Conservation (phyloP, 2,888 invertebrate species). For the Horisme vitalbata region DNA sequence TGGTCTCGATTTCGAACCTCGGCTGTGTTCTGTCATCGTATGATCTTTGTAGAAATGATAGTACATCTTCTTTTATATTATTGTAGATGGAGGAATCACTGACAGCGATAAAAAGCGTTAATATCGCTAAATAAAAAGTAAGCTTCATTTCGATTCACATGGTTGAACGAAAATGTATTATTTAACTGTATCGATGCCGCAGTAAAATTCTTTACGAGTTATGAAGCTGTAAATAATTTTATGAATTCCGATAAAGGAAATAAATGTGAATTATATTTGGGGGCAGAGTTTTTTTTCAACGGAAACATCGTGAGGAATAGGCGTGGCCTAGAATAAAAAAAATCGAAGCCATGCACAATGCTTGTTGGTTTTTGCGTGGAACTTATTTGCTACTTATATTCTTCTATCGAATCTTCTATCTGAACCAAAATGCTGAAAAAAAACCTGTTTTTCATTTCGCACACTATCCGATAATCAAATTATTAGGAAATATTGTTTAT, state of each 20-base stretch:
- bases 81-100: slow-evolving; percentile 36
- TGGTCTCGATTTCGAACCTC: slow-evolving; percentile 2
- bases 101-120: slow-evolving; percentile 26
- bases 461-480: too few relatives aligned
- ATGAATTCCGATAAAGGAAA: slow-evolving; percentile 19
- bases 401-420: too few relatives aligned
- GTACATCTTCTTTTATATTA: slow-evolving; percentile 32
- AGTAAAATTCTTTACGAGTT: slow-evolving; percentile 24
- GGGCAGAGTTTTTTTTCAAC: too few relatives aligned
- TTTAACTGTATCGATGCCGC: background rate
- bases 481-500: too few relatives aligned
- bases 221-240: slow-evolving; percentile 23
- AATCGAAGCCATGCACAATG: too few relatives aligned
- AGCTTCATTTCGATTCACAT: slow-evolving; percentile 33
- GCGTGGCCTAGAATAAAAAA: too few relatives aligned
- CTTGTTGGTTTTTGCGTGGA: too few relatives aligned
- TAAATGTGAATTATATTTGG: background rate
- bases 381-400: too few relatives aligned
- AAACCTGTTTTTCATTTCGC: too few relatives aligned
- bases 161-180: slow-evolving; percentile 14
- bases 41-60: slow-evolving; percentile 24
- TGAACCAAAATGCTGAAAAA: too few relatives aligned
- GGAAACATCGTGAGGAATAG: background rate
- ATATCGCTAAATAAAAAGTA: slow-evolving; percentile 19
- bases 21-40: background rate